phyloP scores from a whole-genome alignment of 2,113 vertebrate species.

The Thryonomys swinderianus region DNA sequence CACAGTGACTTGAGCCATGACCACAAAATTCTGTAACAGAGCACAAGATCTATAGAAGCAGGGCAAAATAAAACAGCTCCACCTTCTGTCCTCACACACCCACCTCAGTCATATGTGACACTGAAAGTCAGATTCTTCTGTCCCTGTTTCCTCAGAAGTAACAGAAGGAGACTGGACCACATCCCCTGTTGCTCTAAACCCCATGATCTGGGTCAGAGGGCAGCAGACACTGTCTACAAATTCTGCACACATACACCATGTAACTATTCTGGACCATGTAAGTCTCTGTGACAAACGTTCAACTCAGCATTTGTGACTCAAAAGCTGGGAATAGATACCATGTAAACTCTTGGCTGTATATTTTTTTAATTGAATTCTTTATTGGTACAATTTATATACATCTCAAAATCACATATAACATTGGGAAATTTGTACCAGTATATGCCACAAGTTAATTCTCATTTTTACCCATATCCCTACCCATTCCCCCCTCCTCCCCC shows the following conservation, averaged over 20 bases:
- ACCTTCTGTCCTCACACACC: neutral
- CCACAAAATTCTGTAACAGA: neutral
- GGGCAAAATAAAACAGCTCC: neutral
- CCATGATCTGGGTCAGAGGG: neutral
- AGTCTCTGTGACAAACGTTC: neutral
- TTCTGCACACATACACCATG: slow-evolving; percentile 1
- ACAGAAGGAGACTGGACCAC: neutral
- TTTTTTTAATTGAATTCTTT: too few species aligned
- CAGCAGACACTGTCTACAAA: neutral
- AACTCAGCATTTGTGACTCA: neutral
- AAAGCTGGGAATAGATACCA: neutral
- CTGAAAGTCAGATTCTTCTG: neutral
- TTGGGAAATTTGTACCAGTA: too few species aligned
- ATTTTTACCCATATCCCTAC: too few species aligned
- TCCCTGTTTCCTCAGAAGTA: neutral
- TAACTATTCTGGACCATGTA: neutral
- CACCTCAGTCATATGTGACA: neutral
- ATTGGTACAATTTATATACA: too few species aligned
- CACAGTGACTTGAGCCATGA: neutral
- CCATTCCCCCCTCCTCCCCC: too few species aligned
- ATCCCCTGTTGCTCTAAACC: neutral
- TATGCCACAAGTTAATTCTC: too few species aligned
- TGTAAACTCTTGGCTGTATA: neutral
- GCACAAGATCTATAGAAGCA: too few species aligned
- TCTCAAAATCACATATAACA: too few species aligned